These are phyloP conservation scores for Sakesphorus luctuosus DNA, from an alignment of 2,113 vertebrate genomes.

Conservation along the genomic window DNA sequence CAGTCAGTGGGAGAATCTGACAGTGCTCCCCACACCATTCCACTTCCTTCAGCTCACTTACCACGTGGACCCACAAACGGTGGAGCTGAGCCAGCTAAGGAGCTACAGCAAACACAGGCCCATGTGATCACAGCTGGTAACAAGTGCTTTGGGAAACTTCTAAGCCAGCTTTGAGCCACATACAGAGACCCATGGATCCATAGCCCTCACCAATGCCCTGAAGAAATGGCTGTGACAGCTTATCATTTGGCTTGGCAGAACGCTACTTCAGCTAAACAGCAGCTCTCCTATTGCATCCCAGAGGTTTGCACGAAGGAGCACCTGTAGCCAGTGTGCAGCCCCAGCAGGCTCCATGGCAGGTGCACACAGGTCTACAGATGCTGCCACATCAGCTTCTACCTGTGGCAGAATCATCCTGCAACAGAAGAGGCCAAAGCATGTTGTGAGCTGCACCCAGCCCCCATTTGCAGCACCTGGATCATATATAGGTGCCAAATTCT, in stretches of 20 bases:
- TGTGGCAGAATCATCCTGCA: neutral
- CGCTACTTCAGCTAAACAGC: neutral
- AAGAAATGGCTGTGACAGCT: neutral
- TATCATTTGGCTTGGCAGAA: neutral
- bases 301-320: neutral
- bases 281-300: neutral
- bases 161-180: neutral
- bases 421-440: neutral
- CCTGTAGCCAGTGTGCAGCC: rapidly evolving
- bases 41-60: neutral
- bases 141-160: neutral
- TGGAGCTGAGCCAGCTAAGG: neutral
- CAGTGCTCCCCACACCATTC: neutral
- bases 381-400: neutral
- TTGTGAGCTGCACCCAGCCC: neutral
- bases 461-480: neutral
- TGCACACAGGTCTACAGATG: rapidly evolving
- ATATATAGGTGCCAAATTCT: neutral
- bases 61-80: neutral
- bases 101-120: neutral
- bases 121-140: rapidly evolving
- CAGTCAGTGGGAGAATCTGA: rapidly evolving
- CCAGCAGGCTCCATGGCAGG: rapidly evolving
- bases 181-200: neutral
- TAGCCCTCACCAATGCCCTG: rapidly evolving